These are phyloP conservation scores for Yponomeuta plumbellus DNA, from an alignment of 2,888 invertebrate species.

Conservation along the genomic window DNA sequence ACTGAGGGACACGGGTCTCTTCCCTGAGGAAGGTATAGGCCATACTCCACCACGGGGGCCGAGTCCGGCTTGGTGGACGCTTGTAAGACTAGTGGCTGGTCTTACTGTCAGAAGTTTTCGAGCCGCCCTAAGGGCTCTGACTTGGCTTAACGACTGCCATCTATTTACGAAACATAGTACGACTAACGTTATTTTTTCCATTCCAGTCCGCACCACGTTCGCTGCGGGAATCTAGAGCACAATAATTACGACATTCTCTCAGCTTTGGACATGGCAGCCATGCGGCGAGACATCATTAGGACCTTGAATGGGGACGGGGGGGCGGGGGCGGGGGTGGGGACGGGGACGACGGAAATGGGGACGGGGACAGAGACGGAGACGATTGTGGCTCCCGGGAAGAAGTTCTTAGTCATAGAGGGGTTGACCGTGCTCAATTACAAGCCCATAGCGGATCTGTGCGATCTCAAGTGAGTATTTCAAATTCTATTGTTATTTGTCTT, in stretches of 20 bases:
- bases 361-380: conserved; percentile 11
- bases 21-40: no score
- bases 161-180: no score
- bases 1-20: no score
- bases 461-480: conserved; percentile 74
- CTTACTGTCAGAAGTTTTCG: no score
- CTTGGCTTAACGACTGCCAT: no score
- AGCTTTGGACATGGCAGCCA: conserved; percentile 83
- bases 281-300: conserved; percentile 77
- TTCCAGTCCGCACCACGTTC: conserved; percentile 77
- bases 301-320: conserved; percentile 42
- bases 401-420: conserved; percentile 84
- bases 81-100: no score
- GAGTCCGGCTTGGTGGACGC: no score
- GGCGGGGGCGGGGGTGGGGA: conserved; percentile 26
- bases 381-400: conserved; percentile 37
- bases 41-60: no score
- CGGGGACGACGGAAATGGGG: conserved; percentile 16
- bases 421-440: conserved; percentile 84
- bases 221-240: conserved; percentile 80
- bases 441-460: conserved; percentile 80
- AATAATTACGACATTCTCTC: conserved; percentile 86
- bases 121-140: no score
- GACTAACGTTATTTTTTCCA: no score
- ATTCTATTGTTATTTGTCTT: no score